A percentile compares a stretch with the other conserved stretches of the same genome.
Conservation (phyloP, 2,888 invertebrate genomes). For the Synanthedon andrenaeformis region DNA sequence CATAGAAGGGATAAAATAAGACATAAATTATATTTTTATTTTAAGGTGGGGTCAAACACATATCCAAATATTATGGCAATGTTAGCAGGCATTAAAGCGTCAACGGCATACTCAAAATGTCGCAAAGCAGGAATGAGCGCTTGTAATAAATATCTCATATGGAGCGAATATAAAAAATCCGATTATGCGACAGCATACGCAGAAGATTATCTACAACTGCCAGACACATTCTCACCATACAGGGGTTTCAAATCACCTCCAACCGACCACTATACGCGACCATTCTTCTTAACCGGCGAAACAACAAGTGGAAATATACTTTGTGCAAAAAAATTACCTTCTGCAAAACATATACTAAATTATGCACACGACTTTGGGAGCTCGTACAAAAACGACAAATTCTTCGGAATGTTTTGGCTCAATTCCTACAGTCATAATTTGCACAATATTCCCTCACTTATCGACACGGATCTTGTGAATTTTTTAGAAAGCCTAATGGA, state of each 20-base stretch:
- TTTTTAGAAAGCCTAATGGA: constrained; percentile 67
- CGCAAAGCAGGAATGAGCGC: constrained; percentile 47
- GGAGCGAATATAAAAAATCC: constrained; percentile 76
- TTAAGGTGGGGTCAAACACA: constrained; percentile 84
- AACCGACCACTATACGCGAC: constrained; percentile 83
- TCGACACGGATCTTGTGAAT: constrained; percentile 70
- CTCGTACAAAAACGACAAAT: constrained; percentile 70
- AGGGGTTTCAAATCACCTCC: constrained; percentile 78
- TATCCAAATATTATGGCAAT: constrained; percentile 89
- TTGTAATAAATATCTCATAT: constrained; percentile 79
- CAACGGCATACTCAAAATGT: constrained; percentile 59
- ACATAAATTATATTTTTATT: not conserved
- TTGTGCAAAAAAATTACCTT: constrained; percentile 58
- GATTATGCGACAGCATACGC: constrained; percentile 82
- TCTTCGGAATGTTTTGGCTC: constrained; percentile 81
- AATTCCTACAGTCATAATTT: constrained; percentile 80
- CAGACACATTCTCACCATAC: constrained; percentile 73
- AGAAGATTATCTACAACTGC: constrained; percentile 75
- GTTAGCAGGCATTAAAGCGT: constrained; percentile 74
- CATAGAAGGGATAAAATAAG: no score
- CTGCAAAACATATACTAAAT: constrained; percentile 74
- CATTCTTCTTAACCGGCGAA: constrained; percentile 76
- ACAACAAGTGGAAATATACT: constrained; percentile 43
- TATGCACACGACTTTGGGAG: constrained; percentile 74
- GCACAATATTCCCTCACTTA: constrained; percentile 72